phyloP scores from a whole-genome alignment of 2,888 invertebrate genomes.

The Papilio protenor region DNA sequence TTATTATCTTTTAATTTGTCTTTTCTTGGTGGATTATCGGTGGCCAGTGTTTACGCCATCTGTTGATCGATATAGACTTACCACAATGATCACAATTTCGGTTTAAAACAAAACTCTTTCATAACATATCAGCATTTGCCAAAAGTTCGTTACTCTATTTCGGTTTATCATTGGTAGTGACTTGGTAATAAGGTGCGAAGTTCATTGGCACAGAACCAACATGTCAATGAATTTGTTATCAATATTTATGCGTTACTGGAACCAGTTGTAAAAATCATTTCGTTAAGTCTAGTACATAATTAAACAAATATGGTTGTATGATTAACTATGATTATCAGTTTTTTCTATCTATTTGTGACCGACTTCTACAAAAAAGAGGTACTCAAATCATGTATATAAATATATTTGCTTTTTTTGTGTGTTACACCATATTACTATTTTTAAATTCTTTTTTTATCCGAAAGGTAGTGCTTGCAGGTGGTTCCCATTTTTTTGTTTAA shows the following conservation, averaged over 20 bases:
- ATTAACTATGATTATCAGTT: not conserved
- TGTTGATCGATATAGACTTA: no score
- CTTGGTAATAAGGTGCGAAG: slow-evolving; percentile 15
- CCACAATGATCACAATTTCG: not conserved
- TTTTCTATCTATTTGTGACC: no score
- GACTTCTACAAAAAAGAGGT: no score
- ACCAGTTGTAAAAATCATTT: not conserved
- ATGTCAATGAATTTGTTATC: slow-evolving; percentile 17
- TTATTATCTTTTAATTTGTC: no score
- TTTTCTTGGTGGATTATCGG: no score
- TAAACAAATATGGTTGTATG: not conserved
- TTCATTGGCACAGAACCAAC: slow-evolving; percentile 33
- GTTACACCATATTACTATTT: no score
- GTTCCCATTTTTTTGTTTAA: no score
- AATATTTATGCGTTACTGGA: not conserved
- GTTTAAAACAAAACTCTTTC: not conserved
- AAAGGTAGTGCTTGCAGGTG: no score
- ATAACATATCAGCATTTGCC: not conserved
- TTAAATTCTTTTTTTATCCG: no score
- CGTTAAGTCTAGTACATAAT: not conserved
- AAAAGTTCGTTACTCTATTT: slow-evolving; percentile 26
- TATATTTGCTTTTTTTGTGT: no score
- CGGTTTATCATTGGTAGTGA: slow-evolving; percentile 17
- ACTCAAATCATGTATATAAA: no score
- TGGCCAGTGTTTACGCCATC: no score